A percentile compares a stretch with the other conserved stretches of the same genome.
phyloP scores from a whole-genome alignment of 1,140 invertebrate genomes.

The Apis dorsata region DNA sequence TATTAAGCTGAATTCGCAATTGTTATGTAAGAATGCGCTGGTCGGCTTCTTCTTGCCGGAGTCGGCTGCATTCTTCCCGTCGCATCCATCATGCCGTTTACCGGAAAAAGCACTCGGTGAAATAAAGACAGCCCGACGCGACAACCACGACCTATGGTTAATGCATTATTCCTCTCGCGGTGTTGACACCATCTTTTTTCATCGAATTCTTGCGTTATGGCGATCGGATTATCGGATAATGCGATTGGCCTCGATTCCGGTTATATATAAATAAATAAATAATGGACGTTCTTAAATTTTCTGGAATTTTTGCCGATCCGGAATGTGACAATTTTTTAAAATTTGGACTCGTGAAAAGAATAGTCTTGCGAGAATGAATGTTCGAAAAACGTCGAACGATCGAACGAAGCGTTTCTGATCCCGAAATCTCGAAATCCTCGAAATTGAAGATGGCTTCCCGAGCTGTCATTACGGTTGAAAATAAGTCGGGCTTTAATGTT shows the following conservation, averaged over 20 bases:
- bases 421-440: background rate
- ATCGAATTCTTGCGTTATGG: background rate
- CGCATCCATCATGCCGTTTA: slow-evolving; percentile 39
- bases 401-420: slow-evolving; percentile 32
- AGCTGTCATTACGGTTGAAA: slow-evolving; percentile 68
- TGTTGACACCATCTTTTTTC: background rate
- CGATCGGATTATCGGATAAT: background rate
- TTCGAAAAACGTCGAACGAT: background rate
- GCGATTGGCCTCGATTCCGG: background rate
- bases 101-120: slow-evolving; percentile 37
- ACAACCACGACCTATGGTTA: slow-evolving; percentile 43
- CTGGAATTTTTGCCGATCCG: too few relatives aligned
- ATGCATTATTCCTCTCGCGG: slow-evolving; percentile 44
- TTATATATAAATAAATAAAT: background rate
- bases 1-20: slow-evolving; percentile 35
- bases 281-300: too few relatives aligned
- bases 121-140: slow-evolving; percentile 49
- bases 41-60: slow-evolving; percentile 40
- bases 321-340: too few relatives aligned
- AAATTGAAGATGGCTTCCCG: background rate
- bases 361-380: background rate
- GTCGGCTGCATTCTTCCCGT: slow-evolving; percentile 57
- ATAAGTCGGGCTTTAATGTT: slow-evolving; percentile 65
- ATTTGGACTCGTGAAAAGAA: background rate
- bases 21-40: slow-evolving; percentile 54